Percentiles rank a stretch among this genome's conserved stretches.
phyloP scores from a whole-genome alignment of 2,888 invertebrate genomes.

The Epinotia ramella region DNA sequence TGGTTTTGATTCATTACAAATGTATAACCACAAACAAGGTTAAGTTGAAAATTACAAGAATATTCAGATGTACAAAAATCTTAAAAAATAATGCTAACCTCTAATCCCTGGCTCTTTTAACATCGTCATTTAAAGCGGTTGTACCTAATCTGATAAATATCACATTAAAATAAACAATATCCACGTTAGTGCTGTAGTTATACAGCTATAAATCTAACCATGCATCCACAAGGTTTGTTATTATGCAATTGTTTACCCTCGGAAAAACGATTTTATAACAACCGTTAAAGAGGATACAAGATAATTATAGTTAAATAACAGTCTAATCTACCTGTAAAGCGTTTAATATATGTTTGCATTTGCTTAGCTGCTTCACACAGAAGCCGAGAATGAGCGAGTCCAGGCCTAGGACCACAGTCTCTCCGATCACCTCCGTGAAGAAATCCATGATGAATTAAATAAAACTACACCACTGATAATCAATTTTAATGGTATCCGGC shows the following conservation, averaged over 20 bases:
- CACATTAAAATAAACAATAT: neutral
- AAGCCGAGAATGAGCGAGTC: conserved; percentile 90
- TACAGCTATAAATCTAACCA: neutral
- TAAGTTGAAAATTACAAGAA: no score
- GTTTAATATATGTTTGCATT: conserved; percentile 89
- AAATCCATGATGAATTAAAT: conserved; percentile 87
- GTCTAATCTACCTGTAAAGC: conserved; percentile 87
- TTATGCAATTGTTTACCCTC: conserved; percentile 35
- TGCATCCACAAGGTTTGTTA: conserved; percentile 14
- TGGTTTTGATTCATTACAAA: no score
- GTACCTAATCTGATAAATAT: neutral
- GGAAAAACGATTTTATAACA: neutral
- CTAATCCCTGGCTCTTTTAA: no score
- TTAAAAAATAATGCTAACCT: no score
- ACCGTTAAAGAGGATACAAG: neutral
- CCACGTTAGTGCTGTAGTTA: neutral
- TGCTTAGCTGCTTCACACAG: conserved; percentile 90
- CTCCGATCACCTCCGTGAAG: conserved; percentile 86
- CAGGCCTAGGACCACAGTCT: conserved; percentile 90
- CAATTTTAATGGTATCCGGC: conserved; percentile 21
- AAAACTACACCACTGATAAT: neutral
- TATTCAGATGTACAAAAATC: neutral
- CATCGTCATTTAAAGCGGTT: no score
- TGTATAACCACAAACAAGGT: no score
- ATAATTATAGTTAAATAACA: neutral